These are phyloP conservation scores for Fragum sueziense DNA, from an alignment of 2,888 invertebrate genomes.

Conservation along the genomic window DNA sequence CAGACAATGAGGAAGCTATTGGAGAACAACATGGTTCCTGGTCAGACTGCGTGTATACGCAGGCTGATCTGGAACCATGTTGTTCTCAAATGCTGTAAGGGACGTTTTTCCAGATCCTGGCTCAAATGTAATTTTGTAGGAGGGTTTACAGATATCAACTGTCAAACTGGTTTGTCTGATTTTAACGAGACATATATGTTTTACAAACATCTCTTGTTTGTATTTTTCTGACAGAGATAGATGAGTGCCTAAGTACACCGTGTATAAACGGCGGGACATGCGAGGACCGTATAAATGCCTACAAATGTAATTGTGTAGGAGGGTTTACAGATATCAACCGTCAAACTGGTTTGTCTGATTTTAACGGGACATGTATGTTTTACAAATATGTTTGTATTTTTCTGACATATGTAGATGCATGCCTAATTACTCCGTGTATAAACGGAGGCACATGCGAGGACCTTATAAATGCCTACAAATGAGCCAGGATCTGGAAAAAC, in stretches of 20 bases:
- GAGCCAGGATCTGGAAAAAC: too few species aligned
- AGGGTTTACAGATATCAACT: background rate
- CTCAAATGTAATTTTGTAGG: background rate
- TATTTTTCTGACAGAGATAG: constrained; percentile 2
- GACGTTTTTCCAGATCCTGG: too few species aligned
- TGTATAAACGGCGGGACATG: background rate
- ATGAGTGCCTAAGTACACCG: background rate
- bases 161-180: background rate
- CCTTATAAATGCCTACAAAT: background rate
- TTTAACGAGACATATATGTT: too few species aligned
- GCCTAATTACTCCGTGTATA: background rate
- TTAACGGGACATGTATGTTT: too few species aligned
- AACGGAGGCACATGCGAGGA: background rate
- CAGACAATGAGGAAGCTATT: too few species aligned
- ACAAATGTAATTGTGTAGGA: background rate
- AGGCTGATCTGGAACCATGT: too few species aligned
- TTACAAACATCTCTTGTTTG: too few species aligned
- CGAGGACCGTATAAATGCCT: background rate
- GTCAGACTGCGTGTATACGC: too few species aligned
- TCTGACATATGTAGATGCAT: background rate
- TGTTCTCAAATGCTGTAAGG: too few species aligned
- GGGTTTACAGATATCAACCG: background rate
- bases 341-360: background rate
- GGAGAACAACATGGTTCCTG: too few species aligned
- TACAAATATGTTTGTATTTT: too few species aligned